Conservation (phyloP, 2,113 vertebrate species). For the Motacilla alba region DNA sequence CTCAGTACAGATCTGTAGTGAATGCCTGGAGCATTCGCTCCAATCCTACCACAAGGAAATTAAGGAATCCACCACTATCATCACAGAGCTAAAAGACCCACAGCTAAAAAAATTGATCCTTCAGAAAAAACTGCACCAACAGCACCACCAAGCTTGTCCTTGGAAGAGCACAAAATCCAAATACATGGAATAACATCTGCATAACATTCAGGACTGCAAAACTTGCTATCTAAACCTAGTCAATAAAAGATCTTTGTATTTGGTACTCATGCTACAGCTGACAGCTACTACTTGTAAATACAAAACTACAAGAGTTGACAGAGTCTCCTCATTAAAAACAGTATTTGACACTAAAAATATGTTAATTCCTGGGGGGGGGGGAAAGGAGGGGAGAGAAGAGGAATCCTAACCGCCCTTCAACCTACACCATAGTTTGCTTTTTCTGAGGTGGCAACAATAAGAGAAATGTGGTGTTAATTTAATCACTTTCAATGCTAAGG, state of each 20-base stretch:
- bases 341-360: background rate
- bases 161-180: background rate
- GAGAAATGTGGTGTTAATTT: background rate
- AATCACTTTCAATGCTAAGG: background rate
- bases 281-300: background rate
- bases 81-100: background rate
- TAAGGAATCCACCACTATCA: background rate
- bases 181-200: background rate
- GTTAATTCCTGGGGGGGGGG: background rate
- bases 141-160: background rate
- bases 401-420: background rate
- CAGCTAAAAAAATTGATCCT: fast-evolving
- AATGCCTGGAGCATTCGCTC: background rate
- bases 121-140: background rate
- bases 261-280: background rate
- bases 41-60: background rate
- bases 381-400: fast-evolving
- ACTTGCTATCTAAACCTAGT: background rate
- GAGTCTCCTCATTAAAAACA: background rate
- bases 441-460: background rate
- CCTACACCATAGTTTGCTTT: background rate
- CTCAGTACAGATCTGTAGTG: fast-evolving
- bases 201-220: background rate
- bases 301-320: background rate
- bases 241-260: background rate